These are phyloP conservation scores for Setipinna tenuifilis DNA, from an alignment of 2,797 vertebrate species.

Conservation along the genomic window DNA sequence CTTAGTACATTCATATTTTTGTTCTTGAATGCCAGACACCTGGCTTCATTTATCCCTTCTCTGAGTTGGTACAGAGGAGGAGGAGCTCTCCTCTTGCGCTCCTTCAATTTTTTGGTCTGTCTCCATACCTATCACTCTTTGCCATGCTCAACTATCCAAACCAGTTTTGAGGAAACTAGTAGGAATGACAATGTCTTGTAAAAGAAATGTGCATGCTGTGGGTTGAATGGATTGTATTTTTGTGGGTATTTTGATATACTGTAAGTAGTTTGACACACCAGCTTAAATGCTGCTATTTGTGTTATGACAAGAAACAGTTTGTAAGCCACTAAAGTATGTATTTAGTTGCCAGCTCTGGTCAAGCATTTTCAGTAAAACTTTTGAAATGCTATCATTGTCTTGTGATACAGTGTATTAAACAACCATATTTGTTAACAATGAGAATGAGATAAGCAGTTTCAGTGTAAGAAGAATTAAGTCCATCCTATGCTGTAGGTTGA, in stretches of 20 bases:
- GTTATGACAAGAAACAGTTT: not conserved
- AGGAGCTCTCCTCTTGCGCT: not conserved
- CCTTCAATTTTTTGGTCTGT: not conserved
- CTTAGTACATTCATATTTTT: constrained; percentile 41
- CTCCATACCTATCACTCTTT: constrained; percentile 1
- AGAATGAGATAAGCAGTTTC: too few relatives aligned
- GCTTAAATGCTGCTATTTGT: not conserved
- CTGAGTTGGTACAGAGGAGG: constrained; percentile 35
- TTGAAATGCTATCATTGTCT: not conserved
- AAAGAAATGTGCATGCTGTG: not conserved
- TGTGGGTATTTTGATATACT: not conserved
- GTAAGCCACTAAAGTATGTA: not conserved
- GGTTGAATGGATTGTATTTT: not conserved
- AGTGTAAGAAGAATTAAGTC: not conserved
- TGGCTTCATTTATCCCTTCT: constrained; percentile 47
- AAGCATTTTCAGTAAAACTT: too few relatives aligned
- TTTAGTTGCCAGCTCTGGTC: not conserved
- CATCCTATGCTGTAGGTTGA: not conserved
- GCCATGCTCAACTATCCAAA: not conserved
- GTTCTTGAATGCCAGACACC: constrained; percentile 43
- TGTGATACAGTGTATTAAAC: not conserved
- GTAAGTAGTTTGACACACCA: not conserved
- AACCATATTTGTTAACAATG: too few relatives aligned
- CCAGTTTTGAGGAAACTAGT: not conserved
- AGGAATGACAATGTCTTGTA: not conserved